Conservation (phyloP, 2,888 invertebrate species). For the Linhomoeus sp. region DNA sequence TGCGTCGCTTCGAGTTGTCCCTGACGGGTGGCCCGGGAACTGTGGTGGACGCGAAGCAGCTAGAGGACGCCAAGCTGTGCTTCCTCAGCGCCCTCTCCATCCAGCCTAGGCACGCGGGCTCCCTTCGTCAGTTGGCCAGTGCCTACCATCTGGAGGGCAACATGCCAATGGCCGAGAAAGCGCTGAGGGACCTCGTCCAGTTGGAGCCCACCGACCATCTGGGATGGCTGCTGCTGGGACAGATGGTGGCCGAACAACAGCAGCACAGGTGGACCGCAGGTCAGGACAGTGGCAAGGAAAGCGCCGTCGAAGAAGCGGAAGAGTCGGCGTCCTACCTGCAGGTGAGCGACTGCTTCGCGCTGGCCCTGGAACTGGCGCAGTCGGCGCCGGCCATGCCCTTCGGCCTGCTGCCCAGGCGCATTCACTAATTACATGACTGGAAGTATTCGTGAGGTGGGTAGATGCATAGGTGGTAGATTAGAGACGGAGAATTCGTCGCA, state of each 20-base stretch:
- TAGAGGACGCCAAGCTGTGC: conserved; percentile 44
- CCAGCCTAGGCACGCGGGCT: conserved; percentile 76
- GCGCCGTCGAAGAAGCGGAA: too few relatives aligned
- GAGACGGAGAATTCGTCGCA: too few relatives aligned
- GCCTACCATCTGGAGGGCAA: conserved; percentile 74
- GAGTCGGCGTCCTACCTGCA: too few relatives aligned
- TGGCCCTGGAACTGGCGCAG: conserved; percentile 64
- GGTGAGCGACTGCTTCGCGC: conserved; percentile 75
- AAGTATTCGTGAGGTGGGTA: too few relatives aligned
- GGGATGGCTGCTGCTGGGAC: not conserved
- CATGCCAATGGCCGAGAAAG: conserved; percentile 76
- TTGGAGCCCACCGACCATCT: not conserved
- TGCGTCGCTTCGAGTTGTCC: conserved; percentile 3
- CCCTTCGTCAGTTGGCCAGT: conserved; percentile 59
- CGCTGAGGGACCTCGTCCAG: conserved; percentile 40
- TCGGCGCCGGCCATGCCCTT: conserved; percentile 67
- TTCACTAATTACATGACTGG: conserved; percentile 22
- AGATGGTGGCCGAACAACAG: too few relatives aligned
- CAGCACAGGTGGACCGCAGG: too few relatives aligned
- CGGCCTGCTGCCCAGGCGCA: conserved; percentile 49
- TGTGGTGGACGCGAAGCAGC: not conserved
- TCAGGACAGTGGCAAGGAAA: too few relatives aligned
- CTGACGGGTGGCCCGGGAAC: not conserved
- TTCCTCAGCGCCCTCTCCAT: conserved; percentile 84
- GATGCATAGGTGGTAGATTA: too few relatives aligned